These are phyloP conservation scores for Odontothrips loti DNA, from an alignment of 2,888 invertebrate genomes.

Conservation along the genomic window DNA sequence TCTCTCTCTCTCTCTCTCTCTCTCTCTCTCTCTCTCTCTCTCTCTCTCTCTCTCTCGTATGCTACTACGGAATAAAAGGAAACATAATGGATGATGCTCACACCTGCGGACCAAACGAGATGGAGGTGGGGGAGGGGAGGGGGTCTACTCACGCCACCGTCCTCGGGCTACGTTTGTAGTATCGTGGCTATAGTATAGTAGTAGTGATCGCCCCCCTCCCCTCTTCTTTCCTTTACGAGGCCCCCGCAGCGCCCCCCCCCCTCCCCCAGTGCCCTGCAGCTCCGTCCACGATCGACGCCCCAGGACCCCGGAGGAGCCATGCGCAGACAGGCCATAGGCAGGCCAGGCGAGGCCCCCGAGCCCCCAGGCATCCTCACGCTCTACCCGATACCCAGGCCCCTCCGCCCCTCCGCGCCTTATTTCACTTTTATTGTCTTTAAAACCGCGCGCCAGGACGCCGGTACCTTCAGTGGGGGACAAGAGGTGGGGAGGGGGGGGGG, in stretches of 20 bases:
- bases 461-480: no score
- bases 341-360: no score
- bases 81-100: constrained; percentile 22
- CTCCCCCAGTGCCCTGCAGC: background rate
- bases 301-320: no score
- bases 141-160: constrained; percentile 4
- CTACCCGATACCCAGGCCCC: no score
- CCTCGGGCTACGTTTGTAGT: constrained; percentile 12
- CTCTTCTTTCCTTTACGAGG: background rate
- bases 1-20: background rate
- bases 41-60: constrained; percentile 14
- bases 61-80: constrained; percentile 20
- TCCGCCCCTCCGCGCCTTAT: no score
- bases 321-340: no score
- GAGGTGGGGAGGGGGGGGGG: no score
- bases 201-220: background rate
- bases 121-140: background rate
- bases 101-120: background rate
- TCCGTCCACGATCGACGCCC: background rate
- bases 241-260: background rate
- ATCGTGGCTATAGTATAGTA: constrained; percentile 11
- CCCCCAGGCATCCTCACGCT: no score
- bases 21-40: constrained; percentile 21
- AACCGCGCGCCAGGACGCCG: no score
- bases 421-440: no score